Percentiles rank a stretch among this genome's conserved stretches.
Evolutionary conservation across 2,888 invertebrate genomes (phyloP).

Genomic region (Lasius fuliginosus): DNA sequence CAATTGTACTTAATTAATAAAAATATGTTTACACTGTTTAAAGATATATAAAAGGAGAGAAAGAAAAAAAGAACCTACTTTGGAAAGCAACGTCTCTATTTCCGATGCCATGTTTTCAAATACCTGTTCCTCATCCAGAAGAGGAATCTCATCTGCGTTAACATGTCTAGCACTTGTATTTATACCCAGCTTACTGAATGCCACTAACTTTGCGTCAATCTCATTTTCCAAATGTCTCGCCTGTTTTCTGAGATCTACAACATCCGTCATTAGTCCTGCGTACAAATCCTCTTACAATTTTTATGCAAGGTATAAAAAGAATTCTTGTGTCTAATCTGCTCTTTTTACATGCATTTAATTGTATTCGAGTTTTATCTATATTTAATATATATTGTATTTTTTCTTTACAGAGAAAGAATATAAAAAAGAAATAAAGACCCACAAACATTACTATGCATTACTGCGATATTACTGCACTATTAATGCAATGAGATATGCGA

Average conservation of each 20-base stretch:
- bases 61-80: constrained; percentile 87
- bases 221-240: constrained; percentile 98
- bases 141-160: constrained; percentile 91
- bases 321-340: background rate
- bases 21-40: background rate
- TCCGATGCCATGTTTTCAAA: constrained; percentile 97
- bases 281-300: background rate
- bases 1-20: constrained; percentile 13
- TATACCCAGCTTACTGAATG: constrained; percentile 96
- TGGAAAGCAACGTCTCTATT: constrained; percentile 94
- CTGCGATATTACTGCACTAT: background rate
- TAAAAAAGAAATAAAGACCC: background rate
- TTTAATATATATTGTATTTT: background rate
- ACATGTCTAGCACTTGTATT: constrained; percentile 85
- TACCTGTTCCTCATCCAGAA: constrained; percentile 95
- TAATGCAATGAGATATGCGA: background rate
- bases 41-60: too few relatives aligned
- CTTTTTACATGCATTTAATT: background rate
- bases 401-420: background rate
- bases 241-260: constrained; percentile 95
- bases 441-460: background rate
- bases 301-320: background rate
- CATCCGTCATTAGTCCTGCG: background rate
- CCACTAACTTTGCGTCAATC: constrained; percentile 97
- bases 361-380: background rate